Base-by-base conservation (phyloP, 2,888 invertebrate genomes). In the Diarsia dahlii region DNA sequence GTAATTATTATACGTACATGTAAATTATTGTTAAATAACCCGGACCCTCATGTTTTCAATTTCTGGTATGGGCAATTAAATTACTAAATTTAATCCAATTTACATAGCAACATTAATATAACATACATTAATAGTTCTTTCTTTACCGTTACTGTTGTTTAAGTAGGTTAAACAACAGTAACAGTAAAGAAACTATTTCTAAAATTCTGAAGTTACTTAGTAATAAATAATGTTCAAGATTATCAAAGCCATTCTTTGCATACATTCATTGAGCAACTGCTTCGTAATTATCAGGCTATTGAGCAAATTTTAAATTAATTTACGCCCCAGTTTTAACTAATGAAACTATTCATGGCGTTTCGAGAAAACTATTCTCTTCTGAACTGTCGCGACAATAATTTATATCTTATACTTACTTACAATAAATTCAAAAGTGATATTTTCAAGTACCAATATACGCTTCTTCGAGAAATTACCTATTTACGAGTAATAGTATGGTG, bases 241-340 rank as follows among this genome's bases (percentile, higher is more conserved):
- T 50, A 67, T n/a, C 58, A 63, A 18, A 46, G 64, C 56, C 54
- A 74, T 84, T 73, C 76, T 78, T 74, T 54, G 28, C 39, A 23
- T 63, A 60, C 34, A 71, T 76, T 85, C 50, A 82, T 68, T 82
- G 60, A 76, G 70, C 72, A 65, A 82, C 82, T 77, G 64, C 77
- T 77, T 52, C 78, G 62, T 45, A 78, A 85, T 82, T 71, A 82
- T 71, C 67, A 74, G 52, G 46, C 67, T 74, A 85, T 82, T 62
- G 52, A 71, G 62, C 39, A 71, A 71, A 74, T 82, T 85, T 74
- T 45, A 68, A 85, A 71, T 78, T 82, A 74, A 82, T 68, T 84
- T 74, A 64, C 48, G 75, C 71, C 75, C 23, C 46, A 23, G 66
- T 76, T 78, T 85, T 46, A 56, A 76, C 48, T 76, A 66, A 67